Conservation (phyloP, 2,888 invertebrate species). For the Leucophenga maculata region DNA sequence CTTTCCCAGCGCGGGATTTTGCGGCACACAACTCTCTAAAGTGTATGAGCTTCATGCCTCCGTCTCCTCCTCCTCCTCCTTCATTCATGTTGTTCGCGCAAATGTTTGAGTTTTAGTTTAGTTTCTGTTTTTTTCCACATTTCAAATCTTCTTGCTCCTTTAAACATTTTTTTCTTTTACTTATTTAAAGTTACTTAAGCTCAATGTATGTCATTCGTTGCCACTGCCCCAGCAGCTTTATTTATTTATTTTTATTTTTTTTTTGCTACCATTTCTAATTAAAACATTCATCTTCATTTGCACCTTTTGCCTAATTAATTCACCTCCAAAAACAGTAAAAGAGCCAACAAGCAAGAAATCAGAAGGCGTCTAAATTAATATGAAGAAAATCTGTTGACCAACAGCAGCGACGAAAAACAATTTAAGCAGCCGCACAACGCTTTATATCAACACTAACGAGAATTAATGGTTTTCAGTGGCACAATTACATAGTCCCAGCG, state of each 20-base stretch:
- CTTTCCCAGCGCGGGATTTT: constrained; percentile 34
- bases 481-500: constrained; percentile 59
- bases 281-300: constrained; percentile 72
- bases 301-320: constrained; percentile 71
- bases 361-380: constrained; percentile 70
- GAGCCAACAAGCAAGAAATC: constrained; percentile 30
- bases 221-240: neutral
- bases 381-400: constrained; percentile 52
- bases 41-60: constrained; percentile 9
- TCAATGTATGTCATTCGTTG: neutral
- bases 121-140: constrained; percentile 3
- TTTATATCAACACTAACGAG: constrained; percentile 60
- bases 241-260: too few relatives aligned
- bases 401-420: constrained; percentile 4
- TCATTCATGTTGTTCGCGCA: constrained; percentile 13
- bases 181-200: constrained; percentile 5
- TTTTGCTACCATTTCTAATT: constrained; percentile 58
- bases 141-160: neutral
- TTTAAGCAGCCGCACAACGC: constrained; percentile 25
- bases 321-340: constrained; percentile 43
- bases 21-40: constrained; percentile 12
- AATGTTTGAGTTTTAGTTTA: constrained; percentile 13
- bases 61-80: too few relatives aligned
- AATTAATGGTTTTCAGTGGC: constrained; percentile 69
- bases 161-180: neutral